Evolutionary conservation across 2,113 vertebrate species (phyloP).

Genomic region (Casuarius casuarius): DNA sequence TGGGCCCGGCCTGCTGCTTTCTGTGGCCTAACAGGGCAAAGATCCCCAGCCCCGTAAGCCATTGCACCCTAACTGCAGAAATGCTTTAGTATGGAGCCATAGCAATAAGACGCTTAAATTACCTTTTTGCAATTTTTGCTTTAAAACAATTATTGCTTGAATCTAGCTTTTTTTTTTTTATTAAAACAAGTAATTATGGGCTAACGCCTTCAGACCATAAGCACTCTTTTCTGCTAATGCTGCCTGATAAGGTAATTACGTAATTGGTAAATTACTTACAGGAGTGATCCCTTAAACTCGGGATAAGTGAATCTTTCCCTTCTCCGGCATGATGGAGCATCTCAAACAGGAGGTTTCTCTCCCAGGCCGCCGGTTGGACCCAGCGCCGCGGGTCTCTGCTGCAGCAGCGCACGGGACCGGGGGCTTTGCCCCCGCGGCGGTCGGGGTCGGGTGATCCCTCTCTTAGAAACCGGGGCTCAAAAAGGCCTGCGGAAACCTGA

Average conservation of each 20-base stretch:
- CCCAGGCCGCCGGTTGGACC: background rate
- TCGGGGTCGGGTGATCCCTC: background rate
- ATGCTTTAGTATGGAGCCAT: rapidly evolving
- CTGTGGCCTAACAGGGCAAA: background rate
- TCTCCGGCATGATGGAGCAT: background rate
- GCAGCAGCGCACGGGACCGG: no score
- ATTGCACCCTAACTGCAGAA: rapidly evolving
- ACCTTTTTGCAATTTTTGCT: background rate
- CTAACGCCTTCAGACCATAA: background rate
- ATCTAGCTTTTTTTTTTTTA: background rate
- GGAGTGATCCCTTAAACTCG: background rate
- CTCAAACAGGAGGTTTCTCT: background rate
- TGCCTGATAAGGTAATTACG: background rate
- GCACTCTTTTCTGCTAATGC: rapidly evolving
- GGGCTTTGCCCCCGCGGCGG: no score
- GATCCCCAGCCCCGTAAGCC: background rate
- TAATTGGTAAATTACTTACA: background rate
- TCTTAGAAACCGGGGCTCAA: rapidly evolving
- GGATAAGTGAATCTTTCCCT: background rate
- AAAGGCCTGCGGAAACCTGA: rapidly evolving
- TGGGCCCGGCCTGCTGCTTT: no score
- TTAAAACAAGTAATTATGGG: background rate
- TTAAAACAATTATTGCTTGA: background rate
- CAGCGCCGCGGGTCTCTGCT: no score
- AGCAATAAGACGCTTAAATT: background rate